Conservation (phyloP, 2,113 vertebrate genomes). For the Carassius gibelio region DNA sequence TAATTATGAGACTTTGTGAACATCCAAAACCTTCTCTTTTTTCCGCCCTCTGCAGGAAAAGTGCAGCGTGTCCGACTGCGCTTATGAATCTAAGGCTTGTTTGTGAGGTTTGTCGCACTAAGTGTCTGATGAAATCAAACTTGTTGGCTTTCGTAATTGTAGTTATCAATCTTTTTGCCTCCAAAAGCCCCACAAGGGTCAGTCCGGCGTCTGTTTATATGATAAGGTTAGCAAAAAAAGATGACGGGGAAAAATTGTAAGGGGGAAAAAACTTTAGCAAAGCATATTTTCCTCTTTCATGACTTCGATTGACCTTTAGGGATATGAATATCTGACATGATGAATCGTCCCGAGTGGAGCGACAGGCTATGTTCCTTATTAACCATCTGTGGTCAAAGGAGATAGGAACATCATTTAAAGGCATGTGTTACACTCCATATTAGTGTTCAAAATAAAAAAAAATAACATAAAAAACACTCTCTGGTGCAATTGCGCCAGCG, state of each 20-base stretch:
- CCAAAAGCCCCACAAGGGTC: slow-evolving; percentile 53
- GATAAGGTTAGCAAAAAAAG: slow-evolving; percentile 63
- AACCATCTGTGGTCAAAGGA: slow-evolving; percentile 62
- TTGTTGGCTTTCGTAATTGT: slow-evolving; percentile 61
- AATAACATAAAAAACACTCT: slow-evolving; percentile 54
- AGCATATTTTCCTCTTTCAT: slow-evolving; percentile 71
- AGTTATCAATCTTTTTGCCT: slow-evolving; percentile 67
- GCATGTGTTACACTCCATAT: slow-evolving; percentile 58
- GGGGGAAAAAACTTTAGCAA: slow-evolving; percentile 65
- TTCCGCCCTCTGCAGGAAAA: not conserved
- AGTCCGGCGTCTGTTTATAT: slow-evolving; percentile 49
- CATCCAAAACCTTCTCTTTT: slow-evolving; percentile 26
- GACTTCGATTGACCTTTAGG: slow-evolving; percentile 73
- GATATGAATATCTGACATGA: slow-evolving; percentile 73
- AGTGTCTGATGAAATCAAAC: slow-evolving; percentile 58
- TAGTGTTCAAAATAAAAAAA: slow-evolving; percentile 67
- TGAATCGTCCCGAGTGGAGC: slow-evolving; percentile 59
- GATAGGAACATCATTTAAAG: slow-evolving; percentile 58
- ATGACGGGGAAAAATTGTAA: slow-evolving; percentile 56
- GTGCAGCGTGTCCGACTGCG: not conserved
- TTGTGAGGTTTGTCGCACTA: slow-evolving; percentile 31
- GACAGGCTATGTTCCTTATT: slow-evolving; percentile 59
- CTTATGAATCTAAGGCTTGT: slow-evolving; percentile 42
- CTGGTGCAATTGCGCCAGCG: slow-evolving; percentile 54
- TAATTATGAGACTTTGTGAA: slow-evolving; percentile 48